Conservation (phyloP, 2,797 vertebrate genomes). For the Gymnoscopelus braueri region DNA sequence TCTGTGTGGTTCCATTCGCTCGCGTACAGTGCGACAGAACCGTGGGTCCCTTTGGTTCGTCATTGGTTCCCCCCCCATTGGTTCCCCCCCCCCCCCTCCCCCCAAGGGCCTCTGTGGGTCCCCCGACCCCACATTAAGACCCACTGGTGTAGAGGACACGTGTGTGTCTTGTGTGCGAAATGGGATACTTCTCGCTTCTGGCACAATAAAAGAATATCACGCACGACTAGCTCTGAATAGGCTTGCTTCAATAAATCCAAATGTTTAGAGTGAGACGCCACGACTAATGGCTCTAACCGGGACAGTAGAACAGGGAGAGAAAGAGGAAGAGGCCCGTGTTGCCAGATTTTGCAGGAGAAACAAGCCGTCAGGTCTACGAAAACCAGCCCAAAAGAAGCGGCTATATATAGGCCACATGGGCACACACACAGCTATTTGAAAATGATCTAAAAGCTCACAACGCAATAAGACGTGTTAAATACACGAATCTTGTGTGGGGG, state of each 20-base stretch:
- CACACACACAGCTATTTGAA: background rate
- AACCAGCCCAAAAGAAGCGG: background rate
- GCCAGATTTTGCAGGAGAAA: background rate
- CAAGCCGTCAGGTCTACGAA: background rate
- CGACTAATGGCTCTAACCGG: slow-evolving; percentile 62
- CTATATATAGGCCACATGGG: background rate
- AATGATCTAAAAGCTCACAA: background rate
- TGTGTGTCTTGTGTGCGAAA: slow-evolving; percentile 50
- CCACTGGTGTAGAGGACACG: background rate
- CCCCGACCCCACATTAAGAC: too few species aligned
- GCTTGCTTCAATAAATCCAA: slow-evolving; percentile 68
- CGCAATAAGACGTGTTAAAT: background rate
- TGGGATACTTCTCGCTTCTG: slow-evolving; percentile 63
- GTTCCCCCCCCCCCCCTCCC: too few species aligned
- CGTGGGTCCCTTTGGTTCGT: too few species aligned
- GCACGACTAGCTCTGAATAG: slow-evolving; percentile 74
- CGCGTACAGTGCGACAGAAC: too few species aligned
- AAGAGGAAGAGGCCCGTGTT: background rate
- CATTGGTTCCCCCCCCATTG: too few species aligned
- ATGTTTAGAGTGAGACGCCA: slow-evolving; percentile 70
- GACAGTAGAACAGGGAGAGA: slow-evolving; percentile 46
- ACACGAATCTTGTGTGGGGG: background rate
- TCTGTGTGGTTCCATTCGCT: too few species aligned
- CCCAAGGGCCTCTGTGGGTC: too few species aligned
- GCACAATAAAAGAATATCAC: slow-evolving; percentile 70